A percentile compares a stretch with the other conserved stretches of the same genome.
These are phyloP conservation scores for Tinea trinotella DNA, from an alignment of 2,888 invertebrate genomes.

Conservation along the genomic window DNA sequence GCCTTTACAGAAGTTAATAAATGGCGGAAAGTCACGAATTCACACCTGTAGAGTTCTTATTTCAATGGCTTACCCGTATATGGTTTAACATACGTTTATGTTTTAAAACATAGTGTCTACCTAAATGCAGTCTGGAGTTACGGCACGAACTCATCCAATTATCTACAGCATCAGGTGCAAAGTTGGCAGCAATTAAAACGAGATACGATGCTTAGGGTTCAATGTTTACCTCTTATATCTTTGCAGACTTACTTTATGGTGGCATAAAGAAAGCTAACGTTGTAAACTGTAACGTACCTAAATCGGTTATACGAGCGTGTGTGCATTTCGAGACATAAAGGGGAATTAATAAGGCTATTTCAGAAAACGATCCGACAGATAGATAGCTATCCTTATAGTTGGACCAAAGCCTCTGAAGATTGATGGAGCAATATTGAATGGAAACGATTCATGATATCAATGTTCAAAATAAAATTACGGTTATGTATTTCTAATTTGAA, in stretches of 20 bases:
- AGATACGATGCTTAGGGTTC: conserved; percentile 40
- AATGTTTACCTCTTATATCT: conserved; percentile 33
- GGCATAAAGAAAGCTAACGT: conserved; percentile 62
- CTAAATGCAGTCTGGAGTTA: neutral
- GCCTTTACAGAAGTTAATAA: too few species aligned
- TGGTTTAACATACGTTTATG: neutral
- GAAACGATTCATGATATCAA: conserved; percentile 42
- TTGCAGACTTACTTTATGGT: conserved; percentile 48
- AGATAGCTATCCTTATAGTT: conserved; percentile 37
- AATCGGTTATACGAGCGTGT: conserved; percentile 50
- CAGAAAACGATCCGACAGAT: conserved; percentile 52
- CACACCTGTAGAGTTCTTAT: too few species aligned
- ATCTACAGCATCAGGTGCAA: conserved; percentile 46
- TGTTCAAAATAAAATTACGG: conserved; percentile 1
- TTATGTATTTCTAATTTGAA: neutral
- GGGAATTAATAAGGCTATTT: conserved; percentile 68
- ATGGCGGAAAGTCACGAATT: too few species aligned
- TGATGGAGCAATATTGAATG: conserved; percentile 57
- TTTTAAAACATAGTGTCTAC: neutral
- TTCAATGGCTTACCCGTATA: too few species aligned
- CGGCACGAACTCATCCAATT: conserved; percentile 14
- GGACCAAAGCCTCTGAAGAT: conserved; percentile 41
- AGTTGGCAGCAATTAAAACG: conserved; percentile 51
- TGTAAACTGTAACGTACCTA: conserved; percentile 48
- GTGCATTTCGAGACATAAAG: conserved; percentile 54